Evolutionary conservation across 2,888 invertebrate species (phyloP).

Genomic region (Drosophila robusta): DNA sequence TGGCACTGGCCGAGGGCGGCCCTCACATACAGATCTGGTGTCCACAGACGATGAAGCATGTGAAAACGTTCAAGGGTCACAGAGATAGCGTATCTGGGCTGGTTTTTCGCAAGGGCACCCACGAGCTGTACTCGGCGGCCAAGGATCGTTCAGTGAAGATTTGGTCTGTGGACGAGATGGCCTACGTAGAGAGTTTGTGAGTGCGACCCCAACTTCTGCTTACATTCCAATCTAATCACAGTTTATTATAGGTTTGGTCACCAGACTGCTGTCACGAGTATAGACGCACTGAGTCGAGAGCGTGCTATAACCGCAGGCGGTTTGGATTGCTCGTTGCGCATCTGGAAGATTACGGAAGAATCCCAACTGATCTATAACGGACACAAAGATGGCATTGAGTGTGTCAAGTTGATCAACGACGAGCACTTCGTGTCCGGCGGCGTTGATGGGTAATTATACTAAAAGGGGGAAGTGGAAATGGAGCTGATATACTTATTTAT

Average conservation of each 20-base stretch:
- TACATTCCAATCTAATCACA: background rate
- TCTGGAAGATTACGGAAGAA: conserved; percentile 99
- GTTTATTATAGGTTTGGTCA: conserved; percentile 90
- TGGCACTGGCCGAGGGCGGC: conserved; percentile 90
- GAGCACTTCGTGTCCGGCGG: conserved; percentile 96
- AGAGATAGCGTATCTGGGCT: conserved; percentile 90
- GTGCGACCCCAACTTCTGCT: conserved; percentile 26
- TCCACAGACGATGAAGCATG: conserved; percentile 89
- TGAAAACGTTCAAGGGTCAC: conserved; percentile 93
- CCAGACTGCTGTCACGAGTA: conserved; percentile 92
- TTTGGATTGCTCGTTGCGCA: conserved; percentile 92
- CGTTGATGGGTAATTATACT: conserved; percentile 91
- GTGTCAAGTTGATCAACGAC: conserved; percentile 95
- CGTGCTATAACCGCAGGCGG: conserved; percentile 96
- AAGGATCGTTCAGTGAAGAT: conserved; percentile 94
- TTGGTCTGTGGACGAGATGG: conserved; percentile 98
- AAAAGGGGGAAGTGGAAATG: no score
- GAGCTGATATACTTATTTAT: background rate
- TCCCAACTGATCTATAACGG: conserved; percentile 98
- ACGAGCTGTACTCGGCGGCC: conserved; percentile 93
- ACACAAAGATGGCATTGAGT: conserved; percentile 93
- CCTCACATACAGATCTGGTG: conserved; percentile 94
- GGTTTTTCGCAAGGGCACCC: conserved; percentile 93
- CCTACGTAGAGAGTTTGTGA: conserved; percentile 96
- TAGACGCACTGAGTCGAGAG: conserved; percentile 95